Conservation (phyloP, 1,140 invertebrate species). For the Nephotettix cincticeps region DNA sequence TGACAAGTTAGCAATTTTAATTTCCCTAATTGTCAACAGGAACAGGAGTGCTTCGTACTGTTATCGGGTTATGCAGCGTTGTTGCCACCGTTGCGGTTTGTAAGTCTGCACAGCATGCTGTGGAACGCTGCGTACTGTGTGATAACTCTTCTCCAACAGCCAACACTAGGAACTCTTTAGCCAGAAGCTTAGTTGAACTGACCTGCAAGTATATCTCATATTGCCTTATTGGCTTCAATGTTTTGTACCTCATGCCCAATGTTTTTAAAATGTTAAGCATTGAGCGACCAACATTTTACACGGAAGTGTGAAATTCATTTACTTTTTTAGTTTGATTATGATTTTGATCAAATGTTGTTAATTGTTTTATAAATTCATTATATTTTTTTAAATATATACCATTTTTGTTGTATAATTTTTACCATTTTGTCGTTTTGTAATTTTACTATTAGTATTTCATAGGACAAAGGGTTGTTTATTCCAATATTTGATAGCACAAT, state of each 20-base stretch:
- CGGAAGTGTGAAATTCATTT: conserved; percentile 64
- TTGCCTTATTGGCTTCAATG: conserved; percentile 71
- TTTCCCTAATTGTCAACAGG: too few species aligned
- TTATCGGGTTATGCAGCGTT: conserved; percentile 71
- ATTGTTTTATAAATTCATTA: too few species aligned
- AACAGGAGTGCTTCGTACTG: conserved; percentile 62
- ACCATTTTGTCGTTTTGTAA: too few species aligned
- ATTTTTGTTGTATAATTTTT: too few species aligned
- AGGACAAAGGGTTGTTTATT: too few species aligned
- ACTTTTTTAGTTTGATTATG: not conserved
- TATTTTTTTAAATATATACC: too few species aligned
- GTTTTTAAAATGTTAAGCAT: conserved; percentile 74
- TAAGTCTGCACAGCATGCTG: conserved; percentile 67
- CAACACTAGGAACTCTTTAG: conserved; percentile 42
- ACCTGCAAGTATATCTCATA: conserved; percentile 79
- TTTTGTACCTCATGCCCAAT: conserved; percentile 73
- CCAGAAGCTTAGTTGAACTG: conserved; percentile 70
- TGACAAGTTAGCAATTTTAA: too few species aligned
- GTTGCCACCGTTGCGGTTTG: conserved; percentile 64
- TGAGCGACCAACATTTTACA: conserved; percentile 79
- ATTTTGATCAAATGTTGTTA: too few species aligned
- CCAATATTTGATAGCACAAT: too few species aligned
- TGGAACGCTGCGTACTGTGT: conserved; percentile 66
- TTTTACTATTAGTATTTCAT: too few species aligned
- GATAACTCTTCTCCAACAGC: conserved; percentile 60